Conservation (phyloP, 2,113 vertebrate genomes). For the Martes martes region DNA sequence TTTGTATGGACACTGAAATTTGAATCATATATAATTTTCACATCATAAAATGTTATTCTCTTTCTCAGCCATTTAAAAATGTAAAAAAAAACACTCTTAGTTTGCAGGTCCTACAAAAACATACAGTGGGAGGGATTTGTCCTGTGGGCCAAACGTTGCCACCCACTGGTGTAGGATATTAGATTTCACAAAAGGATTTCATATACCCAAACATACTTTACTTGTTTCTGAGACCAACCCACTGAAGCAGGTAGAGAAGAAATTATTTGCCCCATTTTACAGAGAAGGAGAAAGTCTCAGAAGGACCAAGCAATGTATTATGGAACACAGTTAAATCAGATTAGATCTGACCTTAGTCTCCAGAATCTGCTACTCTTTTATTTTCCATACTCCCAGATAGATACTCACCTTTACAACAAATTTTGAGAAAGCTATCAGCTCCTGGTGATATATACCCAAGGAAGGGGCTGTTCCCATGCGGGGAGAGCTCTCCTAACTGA, state of each 20-base stretch:
- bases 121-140: not conserved
- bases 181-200: not conserved
- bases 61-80: not conserved
- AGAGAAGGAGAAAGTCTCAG: not conserved
- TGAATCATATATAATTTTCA: not conserved
- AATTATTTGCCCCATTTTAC: not conserved
- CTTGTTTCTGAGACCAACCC: not conserved
- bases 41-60: not conserved
- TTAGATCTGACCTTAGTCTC: not conserved
- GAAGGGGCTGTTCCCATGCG: not conserved
- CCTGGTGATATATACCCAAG: not conserved
- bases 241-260: not conserved
- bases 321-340: not conserved
- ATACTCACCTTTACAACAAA: not conserved
- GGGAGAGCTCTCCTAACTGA: not conserved
- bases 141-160: not conserved
- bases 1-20: not conserved
- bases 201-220: not conserved
- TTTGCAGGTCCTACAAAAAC: not conserved
- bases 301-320: not conserved
- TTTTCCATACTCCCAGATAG: not conserved
- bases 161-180: not conserved
- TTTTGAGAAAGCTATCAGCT: not conserved
- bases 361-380: not conserved
- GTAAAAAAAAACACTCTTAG: not conserved